Evolutionary conservation across 2,113 vertebrate genomes (phyloP).

Genomic region (Urocynchramus pylzowi): DNA sequence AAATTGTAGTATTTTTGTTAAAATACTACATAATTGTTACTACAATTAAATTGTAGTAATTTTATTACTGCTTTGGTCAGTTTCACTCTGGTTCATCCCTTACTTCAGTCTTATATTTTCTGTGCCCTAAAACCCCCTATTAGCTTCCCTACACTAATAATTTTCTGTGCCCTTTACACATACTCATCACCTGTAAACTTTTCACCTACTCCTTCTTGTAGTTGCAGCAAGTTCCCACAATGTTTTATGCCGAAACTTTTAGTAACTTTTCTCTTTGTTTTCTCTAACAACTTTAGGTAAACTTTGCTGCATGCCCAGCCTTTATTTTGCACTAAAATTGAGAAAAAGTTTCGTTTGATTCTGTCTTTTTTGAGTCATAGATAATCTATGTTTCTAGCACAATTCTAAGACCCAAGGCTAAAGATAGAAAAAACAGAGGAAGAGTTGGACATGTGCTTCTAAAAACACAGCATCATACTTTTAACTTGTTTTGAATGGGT

Average conservation of each 20-base stretch:
- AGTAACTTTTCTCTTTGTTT: not conserved
- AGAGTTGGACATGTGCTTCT: not conserved
- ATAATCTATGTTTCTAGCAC: not conserved
- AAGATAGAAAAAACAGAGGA: not conserved
- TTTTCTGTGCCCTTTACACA: not conserved
- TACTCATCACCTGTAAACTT: not conserved
- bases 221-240: not conserved
- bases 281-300: not conserved
- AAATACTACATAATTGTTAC: too few species aligned
- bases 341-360: not conserved
- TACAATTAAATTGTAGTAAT: too few species aligned
- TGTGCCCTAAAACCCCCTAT: not conserved
- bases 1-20: too few species aligned
- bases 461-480: not conserved
- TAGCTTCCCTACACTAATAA: not conserved
- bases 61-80: slow-evolving; percentile 26
- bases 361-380: not conserved
- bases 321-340: not conserved
- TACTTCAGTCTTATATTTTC: slow-evolving; percentile 11
- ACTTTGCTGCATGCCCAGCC: not conserved
- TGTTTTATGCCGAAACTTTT: not conserved
- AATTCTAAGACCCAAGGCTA: not conserved
- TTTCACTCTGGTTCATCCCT: not conserved
- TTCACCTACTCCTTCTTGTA: not conserved
- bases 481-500: not conserved